These are phyloP conservation scores for Seriola dumerili DNA, from an alignment of 2,113 vertebrate species.

Conservation along the genomic window DNA sequence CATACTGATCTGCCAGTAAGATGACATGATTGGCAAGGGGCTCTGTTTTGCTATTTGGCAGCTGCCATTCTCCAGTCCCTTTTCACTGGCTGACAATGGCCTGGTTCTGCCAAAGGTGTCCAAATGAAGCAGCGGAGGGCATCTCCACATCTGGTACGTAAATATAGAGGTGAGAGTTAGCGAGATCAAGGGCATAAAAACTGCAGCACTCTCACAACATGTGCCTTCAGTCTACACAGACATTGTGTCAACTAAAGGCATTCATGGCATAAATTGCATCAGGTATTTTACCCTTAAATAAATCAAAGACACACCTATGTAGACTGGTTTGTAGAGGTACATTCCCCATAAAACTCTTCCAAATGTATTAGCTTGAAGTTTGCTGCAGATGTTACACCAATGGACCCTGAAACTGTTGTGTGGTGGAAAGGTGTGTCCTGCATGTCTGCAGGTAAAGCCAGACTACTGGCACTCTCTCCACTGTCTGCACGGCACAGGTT, in stretches of 20 bases:
- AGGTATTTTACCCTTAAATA: background rate
- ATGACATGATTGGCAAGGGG: constrained; percentile 71
- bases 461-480: constrained; percentile 31
- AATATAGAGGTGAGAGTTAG: background rate
- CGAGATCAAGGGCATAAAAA: background rate
- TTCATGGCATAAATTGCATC: background rate
- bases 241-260: too few relatives aligned
- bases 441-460: constrained; percentile 22
- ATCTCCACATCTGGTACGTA: constrained; percentile 6
- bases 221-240: background rate
- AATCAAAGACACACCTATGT: background rate
- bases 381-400: background rate
- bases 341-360: too few relatives aligned
- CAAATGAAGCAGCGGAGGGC: constrained; percentile 23
- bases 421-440: background rate
- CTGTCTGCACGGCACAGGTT: constrained; percentile 59
- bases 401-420: background rate
- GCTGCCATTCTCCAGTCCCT: constrained; percentile 55
- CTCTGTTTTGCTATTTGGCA: constrained; percentile 67
- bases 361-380: background rate
- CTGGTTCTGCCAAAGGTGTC: constrained; percentile 40
- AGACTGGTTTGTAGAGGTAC: too few relatives aligned
- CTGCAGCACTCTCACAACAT: background rate
- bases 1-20: constrained; percentile 68
- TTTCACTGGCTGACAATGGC: constrained; percentile 55